Evolutionary conservation across 2,888 invertebrate species (phyloP), one percentile per base, ranked within the genome.

Genomic region (Pterobdella sp.): DNA sequence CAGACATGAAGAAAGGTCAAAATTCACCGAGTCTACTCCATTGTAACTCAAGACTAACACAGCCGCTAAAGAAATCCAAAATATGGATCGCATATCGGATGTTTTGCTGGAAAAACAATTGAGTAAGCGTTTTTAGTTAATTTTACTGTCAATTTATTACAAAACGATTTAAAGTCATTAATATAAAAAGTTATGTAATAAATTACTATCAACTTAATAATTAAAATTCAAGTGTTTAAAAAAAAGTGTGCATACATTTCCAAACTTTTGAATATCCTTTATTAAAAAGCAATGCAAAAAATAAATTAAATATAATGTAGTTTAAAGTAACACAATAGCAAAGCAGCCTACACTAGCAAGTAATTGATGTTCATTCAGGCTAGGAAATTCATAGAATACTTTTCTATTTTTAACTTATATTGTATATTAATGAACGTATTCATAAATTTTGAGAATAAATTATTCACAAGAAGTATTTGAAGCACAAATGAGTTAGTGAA

Each of bases 1-100:
- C 31, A n/a, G 42, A 56, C 75, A 75, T 14, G 56, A 64, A 4
- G 72, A 26, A 26, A 26, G 3, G 60, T 56, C 60, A 22, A 56
- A 56, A 26, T 22, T 4, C 60, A 26, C n/a, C n/a, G 49, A 42
- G 22, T 7, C 7, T 22, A 42, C 49, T 7, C 49, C 22, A 56
- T 56, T 22, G 18, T 56, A 26, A 26, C 60, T 3, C 4, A 56
- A 22, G 18, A n/a, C n/a, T 3, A 56, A 56, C 3, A 56, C 4
- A 22, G 60, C n/a, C n/a, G n/a, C 7, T 22, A 56, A 26, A 56
- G 60, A 56, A 26, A 56, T 56, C 60, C 60, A 56, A 56, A 56
- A 3, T 4, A 18, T 18, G 60, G n/a, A 4, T 26, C 14, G 18
- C 60, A 56, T 56, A 26, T 26, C 26, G 60, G n/a, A n/a, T n/a